A percentile compares a stretch with the other conserved stretches of the same genome.
Conservation (phyloP, 1,140 invertebrate species). For the Nymphalis io region DNA sequence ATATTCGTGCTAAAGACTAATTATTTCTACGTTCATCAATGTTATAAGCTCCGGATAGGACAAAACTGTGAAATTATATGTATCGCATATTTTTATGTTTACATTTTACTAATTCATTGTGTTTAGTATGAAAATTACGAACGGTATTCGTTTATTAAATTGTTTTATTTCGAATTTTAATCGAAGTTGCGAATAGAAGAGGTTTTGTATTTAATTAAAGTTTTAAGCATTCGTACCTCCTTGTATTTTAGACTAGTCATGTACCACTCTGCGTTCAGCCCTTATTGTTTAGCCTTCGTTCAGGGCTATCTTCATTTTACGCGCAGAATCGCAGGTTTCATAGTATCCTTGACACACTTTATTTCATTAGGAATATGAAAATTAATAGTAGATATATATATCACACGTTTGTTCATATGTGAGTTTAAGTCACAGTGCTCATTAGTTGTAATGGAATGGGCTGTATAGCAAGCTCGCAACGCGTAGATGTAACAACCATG, state of each 20-base stretch:
- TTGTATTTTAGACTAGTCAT: background rate
- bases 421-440: background rate
- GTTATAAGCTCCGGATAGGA: background rate
- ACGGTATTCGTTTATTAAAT: no score
- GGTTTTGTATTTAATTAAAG: background rate
- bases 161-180: no score
- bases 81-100: no score
- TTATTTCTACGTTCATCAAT: background rate
- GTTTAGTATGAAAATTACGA: no score
- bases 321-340: background rate
- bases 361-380: background rate
- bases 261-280: conserved; percentile 23
- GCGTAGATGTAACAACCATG: conserved; percentile 41
- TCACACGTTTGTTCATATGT: no score
- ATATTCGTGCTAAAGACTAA: conserved; percentile 4
- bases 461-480: conserved; percentile 53
- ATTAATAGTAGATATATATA: background rate
- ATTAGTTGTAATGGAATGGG: conserved; percentile 50
- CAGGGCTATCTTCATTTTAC: conserved; percentile 15
- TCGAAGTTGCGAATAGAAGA: no score
- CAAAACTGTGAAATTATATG: background rate
- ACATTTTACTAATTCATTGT: no score
- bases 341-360: conserved; percentile 54
- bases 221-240: conserved; percentile 7
- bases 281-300: conserved; percentile 24